These are phyloP conservation scores for Porites cylindrica DNA, from an alignment of 92 coral and sea anemone species.

Conservation along the genomic window DNA sequence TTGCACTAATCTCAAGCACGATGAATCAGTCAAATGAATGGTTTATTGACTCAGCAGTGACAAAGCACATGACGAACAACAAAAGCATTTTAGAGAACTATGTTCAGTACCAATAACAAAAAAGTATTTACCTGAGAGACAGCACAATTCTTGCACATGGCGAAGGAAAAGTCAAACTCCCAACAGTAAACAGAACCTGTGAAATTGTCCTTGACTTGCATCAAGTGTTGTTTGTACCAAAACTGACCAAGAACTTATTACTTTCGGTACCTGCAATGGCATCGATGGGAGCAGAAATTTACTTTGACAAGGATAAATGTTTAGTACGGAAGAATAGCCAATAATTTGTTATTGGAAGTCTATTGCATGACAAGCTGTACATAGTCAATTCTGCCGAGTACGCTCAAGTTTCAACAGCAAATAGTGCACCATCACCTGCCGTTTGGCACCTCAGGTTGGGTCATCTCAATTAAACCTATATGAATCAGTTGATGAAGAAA, in stretches of 20 bases:
- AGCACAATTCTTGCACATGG: slow-evolving; percentile 18
- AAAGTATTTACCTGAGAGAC: too few species aligned
- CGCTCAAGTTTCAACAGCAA: slow-evolving; percentile 62
- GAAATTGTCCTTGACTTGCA: neutral
- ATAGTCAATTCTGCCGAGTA: slow-evolving; percentile 3
- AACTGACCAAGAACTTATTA: too few species aligned
- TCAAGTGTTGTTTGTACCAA: too few species aligned
- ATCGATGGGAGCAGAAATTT: slow-evolving; percentile 26
- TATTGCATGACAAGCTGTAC: slow-evolving; percentile 42
- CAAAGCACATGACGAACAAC: slow-evolving; percentile 62
- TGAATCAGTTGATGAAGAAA: slow-evolving; percentile 39
- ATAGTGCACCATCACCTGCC: slow-evolving; percentile 52
- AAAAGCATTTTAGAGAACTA: slow-evolving; percentile 46
- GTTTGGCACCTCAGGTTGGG: slow-evolving; percentile 69
- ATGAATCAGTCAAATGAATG: slow-evolving; percentile 43
- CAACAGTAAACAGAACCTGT: slow-evolving; percentile 26
- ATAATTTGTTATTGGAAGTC: slow-evolving; percentile 56
- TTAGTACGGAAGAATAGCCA: too few species aligned
- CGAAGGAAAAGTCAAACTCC: slow-evolving; percentile 63
- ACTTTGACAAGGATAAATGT: slow-evolving; percentile 27
- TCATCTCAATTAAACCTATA: slow-evolving; percentile 62
- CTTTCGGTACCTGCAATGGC: too few species aligned
- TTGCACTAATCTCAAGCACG: slow-evolving; percentile 60
- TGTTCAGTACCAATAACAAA: slow-evolving; percentile 37
- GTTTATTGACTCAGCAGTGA: slow-evolving; percentile 70